Conservation (phyloP, 2,888 invertebrate genomes). For the Sminthurinus aureus region DNA sequence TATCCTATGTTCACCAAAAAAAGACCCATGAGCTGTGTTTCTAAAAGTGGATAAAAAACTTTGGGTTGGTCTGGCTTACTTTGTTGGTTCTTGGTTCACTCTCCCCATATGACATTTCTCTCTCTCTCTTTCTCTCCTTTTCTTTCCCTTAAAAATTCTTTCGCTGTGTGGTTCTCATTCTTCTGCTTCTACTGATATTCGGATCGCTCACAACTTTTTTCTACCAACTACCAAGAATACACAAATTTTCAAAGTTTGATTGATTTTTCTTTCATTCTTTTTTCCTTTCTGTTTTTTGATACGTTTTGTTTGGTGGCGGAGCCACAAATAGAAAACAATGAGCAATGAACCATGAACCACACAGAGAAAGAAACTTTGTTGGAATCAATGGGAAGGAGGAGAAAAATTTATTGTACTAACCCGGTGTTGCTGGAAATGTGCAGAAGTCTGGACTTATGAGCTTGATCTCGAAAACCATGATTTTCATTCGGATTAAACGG, state of each 20-base stretch:
- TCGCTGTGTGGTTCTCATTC: background rate
- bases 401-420: conserved; percentile 71
- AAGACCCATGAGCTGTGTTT: too few relatives aligned
- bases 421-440: conserved; percentile 89
- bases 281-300: too few relatives aligned
- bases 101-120: background rate
- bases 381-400: background rate
- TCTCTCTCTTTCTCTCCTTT: background rate
- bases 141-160: background rate
- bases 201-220: background rate
- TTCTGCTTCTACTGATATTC: background rate
- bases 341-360: background rate
- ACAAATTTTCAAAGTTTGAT: too few relatives aligned
- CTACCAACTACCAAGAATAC: background rate
- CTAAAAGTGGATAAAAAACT: too few relatives aligned
- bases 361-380: background rate
- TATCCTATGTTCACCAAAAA: too few relatives aligned
- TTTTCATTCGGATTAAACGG: conserved; percentile 64
- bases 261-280: too few relatives aligned
- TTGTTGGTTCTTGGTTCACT: background rate
- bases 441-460: conserved; percentile 86
- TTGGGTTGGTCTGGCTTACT: background rate
- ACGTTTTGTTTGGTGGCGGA: too few relatives aligned
- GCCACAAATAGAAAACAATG: background rate
- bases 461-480: conserved; percentile 88